Conservation (phyloP, 2,797 vertebrate species). For the Merluccius polli region DNA sequence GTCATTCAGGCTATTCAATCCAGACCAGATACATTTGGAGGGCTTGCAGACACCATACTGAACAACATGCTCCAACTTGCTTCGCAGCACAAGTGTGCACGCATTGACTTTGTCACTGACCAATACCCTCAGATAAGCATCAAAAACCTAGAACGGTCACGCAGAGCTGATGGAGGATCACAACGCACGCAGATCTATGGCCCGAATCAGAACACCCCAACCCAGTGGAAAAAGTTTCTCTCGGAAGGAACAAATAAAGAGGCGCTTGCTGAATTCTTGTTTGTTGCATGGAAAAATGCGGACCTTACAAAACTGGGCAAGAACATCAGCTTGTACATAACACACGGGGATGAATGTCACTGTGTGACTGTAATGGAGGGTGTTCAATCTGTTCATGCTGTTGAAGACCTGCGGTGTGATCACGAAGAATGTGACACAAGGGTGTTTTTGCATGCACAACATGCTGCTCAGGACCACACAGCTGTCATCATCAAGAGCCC, state of each 20-base stretch:
- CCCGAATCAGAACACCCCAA: slow-evolving; percentile 21
- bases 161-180: slow-evolving; percentile 16
- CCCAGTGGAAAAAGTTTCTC: slow-evolving; percentile 38
- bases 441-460: too few species aligned
- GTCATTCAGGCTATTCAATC: slow-evolving; percentile 25
- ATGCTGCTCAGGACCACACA: too few species aligned
- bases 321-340: too few species aligned
- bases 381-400: too few species aligned
- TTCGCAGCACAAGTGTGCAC: slow-evolving; percentile 27
- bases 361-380: too few species aligned
- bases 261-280: slow-evolving; percentile 32
- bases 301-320: slow-evolving; percentile 26
- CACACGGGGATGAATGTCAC: too few species aligned
- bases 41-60: slow-evolving; percentile 22
- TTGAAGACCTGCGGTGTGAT: too few species aligned
- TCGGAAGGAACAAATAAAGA: slow-evolving; percentile 40
- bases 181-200: slow-evolving; percentile 25
- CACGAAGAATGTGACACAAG: too few species aligned
- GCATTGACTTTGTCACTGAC: slow-evolving; percentile 31
- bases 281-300: slow-evolving; percentile 26
- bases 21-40: slow-evolving; percentile 26
- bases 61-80: slow-evolving; percentile 33
- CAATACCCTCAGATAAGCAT: slow-evolving; percentile 18
- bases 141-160: slow-evolving; percentile 28
- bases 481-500: too few species aligned